Conservation (phyloP, 2,113 vertebrate genomes). For the Rafetus swinhoei region DNA sequence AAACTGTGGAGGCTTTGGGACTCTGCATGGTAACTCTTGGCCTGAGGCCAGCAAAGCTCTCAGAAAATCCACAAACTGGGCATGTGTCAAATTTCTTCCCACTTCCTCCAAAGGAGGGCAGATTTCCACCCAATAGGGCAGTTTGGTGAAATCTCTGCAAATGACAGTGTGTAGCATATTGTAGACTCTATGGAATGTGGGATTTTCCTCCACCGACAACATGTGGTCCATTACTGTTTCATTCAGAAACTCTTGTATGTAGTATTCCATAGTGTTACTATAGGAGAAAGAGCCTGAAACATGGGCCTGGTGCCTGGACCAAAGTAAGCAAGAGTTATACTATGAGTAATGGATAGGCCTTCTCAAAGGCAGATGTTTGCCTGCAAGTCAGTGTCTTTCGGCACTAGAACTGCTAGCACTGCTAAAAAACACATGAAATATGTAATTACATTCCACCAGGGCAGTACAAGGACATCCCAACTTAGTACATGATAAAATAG, state of each 20-base stretch:
- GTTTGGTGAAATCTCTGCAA: background rate
- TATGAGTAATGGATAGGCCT: too few species aligned
- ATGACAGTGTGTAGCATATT: background rate
- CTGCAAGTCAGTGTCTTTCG: too few species aligned
- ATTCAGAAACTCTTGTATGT: background rate
- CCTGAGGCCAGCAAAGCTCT: background rate
- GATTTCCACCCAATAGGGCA: background rate
- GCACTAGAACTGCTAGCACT: too few species aligned
- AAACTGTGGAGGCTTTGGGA: fast-evolving
- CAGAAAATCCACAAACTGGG: background rate
- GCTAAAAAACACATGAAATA: too few species aligned
- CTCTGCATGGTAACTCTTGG: slow-evolving; percentile 13
- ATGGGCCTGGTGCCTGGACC: too few species aligned
- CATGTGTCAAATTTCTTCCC: background rate
- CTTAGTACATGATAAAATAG: too few species aligned
- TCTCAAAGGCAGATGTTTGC: too few species aligned
- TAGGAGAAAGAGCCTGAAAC: too few species aligned
- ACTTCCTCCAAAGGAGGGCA: background rate
- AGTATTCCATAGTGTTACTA: background rate
- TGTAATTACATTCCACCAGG: too few species aligned
- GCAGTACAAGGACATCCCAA: too few species aligned
- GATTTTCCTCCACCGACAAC: background rate
- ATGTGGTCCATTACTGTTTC: background rate
- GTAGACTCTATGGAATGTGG: background rate
- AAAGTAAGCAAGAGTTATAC: too few species aligned